phyloP scores from a whole-genome alignment of 2,888 invertebrate species.

The Hermaeophaga mercurialis region DNA sequence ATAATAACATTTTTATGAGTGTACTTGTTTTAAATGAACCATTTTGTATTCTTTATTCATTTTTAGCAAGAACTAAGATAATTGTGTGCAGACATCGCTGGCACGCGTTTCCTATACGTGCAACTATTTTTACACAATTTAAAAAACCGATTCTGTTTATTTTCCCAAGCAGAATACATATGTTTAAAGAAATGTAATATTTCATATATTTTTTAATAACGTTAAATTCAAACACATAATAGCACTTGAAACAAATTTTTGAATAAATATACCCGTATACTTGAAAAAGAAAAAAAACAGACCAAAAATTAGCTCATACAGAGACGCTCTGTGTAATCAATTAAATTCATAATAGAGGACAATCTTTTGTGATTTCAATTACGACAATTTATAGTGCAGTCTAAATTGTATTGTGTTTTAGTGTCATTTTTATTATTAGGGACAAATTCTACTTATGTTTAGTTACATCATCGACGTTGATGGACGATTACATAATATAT shows the following conservation, averaged over 20 bases:
- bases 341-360: conserved; percentile 31
- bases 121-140: not conserved
- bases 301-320: conserved; percentile 17
- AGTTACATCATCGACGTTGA: too few species aligned
- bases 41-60: conserved; percentile 16
- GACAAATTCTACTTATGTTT: conserved; percentile 28
- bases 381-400: conserved; percentile 35
- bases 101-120: conserved; percentile 16
- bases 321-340: conserved; percentile 24
- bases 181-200: too few species aligned
- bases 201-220: too few species aligned
- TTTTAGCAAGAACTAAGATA: conserved; percentile 10
- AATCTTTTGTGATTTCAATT: conserved; percentile 42
- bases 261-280: conserved; percentile 35
- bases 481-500: too few species aligned
- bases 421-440: conserved; percentile 33
- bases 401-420: conserved; percentile 38
- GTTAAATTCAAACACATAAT: too few species aligned
- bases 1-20: too few species aligned
- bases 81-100: conserved; percentile 1
- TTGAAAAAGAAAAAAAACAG: conserved; percentile 27
- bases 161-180: too few species aligned
- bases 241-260: conserved; percentile 14
- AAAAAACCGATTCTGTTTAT: too few species aligned
- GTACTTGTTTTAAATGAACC: conserved; percentile 3